These are phyloP conservation scores for Tipula unca DNA, from an alignment of 2,888 invertebrate genomes.

Conservation along the genomic window DNA sequence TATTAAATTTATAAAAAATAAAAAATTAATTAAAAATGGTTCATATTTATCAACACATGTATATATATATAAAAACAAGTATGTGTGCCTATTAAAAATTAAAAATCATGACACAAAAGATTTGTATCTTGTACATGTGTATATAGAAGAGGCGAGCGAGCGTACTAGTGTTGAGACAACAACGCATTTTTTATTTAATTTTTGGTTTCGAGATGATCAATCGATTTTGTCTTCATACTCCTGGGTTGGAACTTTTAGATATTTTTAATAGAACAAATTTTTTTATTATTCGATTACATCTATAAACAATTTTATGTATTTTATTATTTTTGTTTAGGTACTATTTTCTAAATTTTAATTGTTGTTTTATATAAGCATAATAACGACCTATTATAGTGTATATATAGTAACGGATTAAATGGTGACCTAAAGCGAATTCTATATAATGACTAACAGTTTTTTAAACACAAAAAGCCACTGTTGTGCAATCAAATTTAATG, in stretches of 20 bases:
- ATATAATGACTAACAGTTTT: not conserved
- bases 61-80: not conserved
- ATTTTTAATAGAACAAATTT: not conserved
- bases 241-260: not conserved
- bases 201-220: not conserved
- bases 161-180: not conserved
- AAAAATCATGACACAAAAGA: slow-evolving; percentile 8
- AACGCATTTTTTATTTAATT: not conserved
- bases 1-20: not conserved
- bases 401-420: not conserved
- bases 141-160: not conserved
- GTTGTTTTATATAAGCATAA: not conserved
- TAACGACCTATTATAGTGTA: not conserved
- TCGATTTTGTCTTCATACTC: not conserved
- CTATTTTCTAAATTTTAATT: not conserved
- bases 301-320: not conserved
- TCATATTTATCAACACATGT: not conserved
- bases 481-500: not conserved
- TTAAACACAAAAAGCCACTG: not conserved
- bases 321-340: not conserved
- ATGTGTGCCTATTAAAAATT: not conserved
- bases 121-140: not conserved
- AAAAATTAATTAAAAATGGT: not conserved
- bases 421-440: not conserved
- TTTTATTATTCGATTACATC: not conserved